Conservation (phyloP, 2,888 invertebrate species). For the Watsonalla cultraria region DNA sequence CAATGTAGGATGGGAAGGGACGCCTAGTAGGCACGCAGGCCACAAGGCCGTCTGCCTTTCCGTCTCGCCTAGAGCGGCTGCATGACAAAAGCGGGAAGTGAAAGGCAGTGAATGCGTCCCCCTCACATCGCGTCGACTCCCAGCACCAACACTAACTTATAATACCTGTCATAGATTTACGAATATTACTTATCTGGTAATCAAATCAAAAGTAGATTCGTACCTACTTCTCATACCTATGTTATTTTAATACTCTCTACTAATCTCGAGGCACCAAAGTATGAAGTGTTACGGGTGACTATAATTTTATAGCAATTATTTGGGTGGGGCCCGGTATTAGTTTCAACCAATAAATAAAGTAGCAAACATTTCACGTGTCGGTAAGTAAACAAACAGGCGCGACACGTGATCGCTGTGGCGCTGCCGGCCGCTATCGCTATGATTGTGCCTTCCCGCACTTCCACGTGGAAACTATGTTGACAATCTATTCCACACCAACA, state of each 20-base stretch:
- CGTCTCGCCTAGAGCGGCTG: slow-evolving; percentile 59
- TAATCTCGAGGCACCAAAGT: background rate
- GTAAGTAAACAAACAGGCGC: slow-evolving; percentile 41
- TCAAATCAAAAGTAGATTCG: background rate
- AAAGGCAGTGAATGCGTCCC: slow-evolving; percentile 77
- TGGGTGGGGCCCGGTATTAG: slow-evolving; percentile 5
- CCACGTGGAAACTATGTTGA: slow-evolving; percentile 25
- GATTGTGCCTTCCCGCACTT: slow-evolving; percentile 27
- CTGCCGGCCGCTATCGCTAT: background rate
- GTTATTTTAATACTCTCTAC: too few relatives aligned
- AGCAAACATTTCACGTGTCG: slow-evolving; percentile 36
- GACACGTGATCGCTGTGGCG: slow-evolving; percentile 38
- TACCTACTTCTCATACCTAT: background rate
- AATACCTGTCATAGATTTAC: slow-evolving; percentile 5
- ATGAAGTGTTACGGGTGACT: background rate
- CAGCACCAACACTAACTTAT: slow-evolving; percentile 37
- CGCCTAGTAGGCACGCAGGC: slow-evolving; percentile 60
- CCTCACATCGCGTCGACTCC: slow-evolving; percentile 53
- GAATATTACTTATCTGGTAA: background rate
- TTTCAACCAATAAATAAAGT: slow-evolving; percentile 20
- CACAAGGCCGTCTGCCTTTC: slow-evolving; percentile 75
- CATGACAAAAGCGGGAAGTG: slow-evolving; percentile 77
- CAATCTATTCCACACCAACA: background rate
- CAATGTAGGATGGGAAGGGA: slow-evolving; percentile 60
- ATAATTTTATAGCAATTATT: background rate